Conservation (phyloP, 1,140 invertebrate species). For the Drosophila nebulosa region DNA sequence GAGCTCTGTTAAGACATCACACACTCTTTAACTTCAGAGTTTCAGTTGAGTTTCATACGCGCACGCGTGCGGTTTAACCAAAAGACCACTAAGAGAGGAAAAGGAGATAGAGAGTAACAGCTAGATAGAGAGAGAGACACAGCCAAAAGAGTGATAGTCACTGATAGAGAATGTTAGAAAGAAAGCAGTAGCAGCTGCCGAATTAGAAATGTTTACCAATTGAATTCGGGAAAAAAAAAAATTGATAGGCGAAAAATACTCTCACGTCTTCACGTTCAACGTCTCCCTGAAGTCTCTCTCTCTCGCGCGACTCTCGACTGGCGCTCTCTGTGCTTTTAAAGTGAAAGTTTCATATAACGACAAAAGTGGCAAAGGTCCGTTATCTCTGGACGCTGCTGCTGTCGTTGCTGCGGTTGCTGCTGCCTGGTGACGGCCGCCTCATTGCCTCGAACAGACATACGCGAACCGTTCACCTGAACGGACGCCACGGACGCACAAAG, state of each 20-base stretch:
- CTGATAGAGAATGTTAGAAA: constrained; percentile 6
- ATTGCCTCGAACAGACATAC: constrained; percentile 68
- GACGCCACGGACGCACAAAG: constrained; percentile 60
- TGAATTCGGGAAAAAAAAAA: constrained; percentile 63
- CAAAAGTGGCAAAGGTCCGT: constrained; percentile 80
- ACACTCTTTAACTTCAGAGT: constrained; percentile 57
- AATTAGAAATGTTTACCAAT: constrained; percentile 75
- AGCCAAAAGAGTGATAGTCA: constrained; percentile 30
- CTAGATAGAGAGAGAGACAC: too few species aligned
- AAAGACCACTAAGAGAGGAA: constrained; percentile 40
- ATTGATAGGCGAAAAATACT: constrained; percentile 57
- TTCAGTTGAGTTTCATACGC: constrained; percentile 71
- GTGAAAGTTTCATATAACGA: constrained; percentile 72
- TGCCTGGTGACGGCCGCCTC: constrained; percentile 48
- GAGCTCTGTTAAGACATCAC: constrained; percentile 27
- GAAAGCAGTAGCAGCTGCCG: constrained; percentile 53
- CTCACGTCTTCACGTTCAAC: constrained; percentile 63
- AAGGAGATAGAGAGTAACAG: constrained; percentile 25
- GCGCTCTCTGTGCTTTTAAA: constrained; percentile 49
- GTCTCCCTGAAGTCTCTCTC: constrained; percentile 19
- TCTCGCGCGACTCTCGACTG: not conserved
- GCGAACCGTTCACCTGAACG: constrained; percentile 77
- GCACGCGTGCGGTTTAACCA: constrained; percentile 62
- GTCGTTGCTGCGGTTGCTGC: constrained; percentile 60
- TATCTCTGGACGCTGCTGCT: constrained; percentile 66